Evolutionary conservation across 2,888 invertebrate species (phyloP).

Genomic region (Leptinotarsa tumamoca): DNA sequence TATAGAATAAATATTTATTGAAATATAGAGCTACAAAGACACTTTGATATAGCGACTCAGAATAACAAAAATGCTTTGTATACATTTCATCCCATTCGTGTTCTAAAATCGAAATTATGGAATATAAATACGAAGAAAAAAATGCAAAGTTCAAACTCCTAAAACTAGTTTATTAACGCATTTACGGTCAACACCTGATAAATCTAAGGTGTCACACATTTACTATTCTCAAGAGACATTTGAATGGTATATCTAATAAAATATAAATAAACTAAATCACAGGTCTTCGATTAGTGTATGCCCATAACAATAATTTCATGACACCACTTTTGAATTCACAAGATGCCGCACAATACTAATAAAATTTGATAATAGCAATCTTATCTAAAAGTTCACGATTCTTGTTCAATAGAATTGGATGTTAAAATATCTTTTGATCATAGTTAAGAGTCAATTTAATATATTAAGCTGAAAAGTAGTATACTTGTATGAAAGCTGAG

Average conservation of each 20-base stretch:
- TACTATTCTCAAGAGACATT: constrained; percentile 15
- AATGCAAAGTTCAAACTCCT: no score
- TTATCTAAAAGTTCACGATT: constrained; percentile 15
- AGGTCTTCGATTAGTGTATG: constrained; percentile 14
- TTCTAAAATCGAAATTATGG: no score
- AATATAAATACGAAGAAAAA: no score
- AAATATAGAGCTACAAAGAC: no score
- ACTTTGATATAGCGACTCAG: no score
- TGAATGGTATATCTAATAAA: constrained; percentile 24
- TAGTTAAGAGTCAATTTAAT: not conserved
- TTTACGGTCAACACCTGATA: constrained; percentile 5
- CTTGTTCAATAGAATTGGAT: not conserved
- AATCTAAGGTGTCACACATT: constrained; percentile 1
- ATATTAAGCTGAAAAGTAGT: no score
- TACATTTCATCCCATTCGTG: no score
- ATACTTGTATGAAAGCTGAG: no score
- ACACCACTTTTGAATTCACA: constrained; percentile 26
- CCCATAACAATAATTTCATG: constrained; percentile 22
- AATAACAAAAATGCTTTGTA: no score
- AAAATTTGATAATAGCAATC: constrained; percentile 24
- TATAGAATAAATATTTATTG: no score
- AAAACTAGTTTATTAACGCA: not conserved
- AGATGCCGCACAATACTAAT: constrained; percentile 24
- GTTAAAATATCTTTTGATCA: constrained; percentile 7
- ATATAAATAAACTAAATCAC: constrained; percentile 22